Base-by-base conservation (phyloP, 2,797 vertebrate genomes). In the Pangasius macronema region DNA sequence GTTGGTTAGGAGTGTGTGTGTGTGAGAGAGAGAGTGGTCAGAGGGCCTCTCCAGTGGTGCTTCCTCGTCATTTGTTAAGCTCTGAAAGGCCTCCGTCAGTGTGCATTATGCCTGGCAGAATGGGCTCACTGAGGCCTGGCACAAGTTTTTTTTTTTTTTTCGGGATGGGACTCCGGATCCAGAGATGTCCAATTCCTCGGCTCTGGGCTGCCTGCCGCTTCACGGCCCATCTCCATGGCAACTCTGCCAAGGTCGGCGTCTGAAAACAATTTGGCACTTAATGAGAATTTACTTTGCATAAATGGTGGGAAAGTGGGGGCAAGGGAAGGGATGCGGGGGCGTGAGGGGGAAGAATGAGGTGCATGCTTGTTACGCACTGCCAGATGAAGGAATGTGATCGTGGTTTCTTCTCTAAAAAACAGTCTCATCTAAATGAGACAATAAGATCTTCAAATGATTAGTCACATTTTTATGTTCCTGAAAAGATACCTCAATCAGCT, bases 241-340 rank as follows among this genome's bases (percentile, higher is more conserved):
- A 97, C 96, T 92, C 92, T 94, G 92, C 95, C 93, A 95, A 94
- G 81, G 89, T 92, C 93, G 95, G 96, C 95, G 94, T 96, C 95
- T 95, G 96, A 97, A 96, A 97, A 96, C 96, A 96, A 97, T 96
- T 96, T 95, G 95, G 95, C 95, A 94, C 94, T 94, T 97, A 96
- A 96, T 96, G 96, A 97, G 96, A 94, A 96, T 89, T 91, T 91
- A 93, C 95, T 92, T 95, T 95, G 94, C 95, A 94, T 94, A 94
- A 91, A 94, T n/a, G 95, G 96, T 97, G 96, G 96, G 97, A 97
- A 97, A 97, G 94, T 94, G 94, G 91, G 92, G 92, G 91, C 89
- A 89, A 95, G 95, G 49, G 39, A 65, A 53, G 83, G 36, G 57
- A 65, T 65, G 75, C 2, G 24, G 55, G 84, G 85, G 70, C 39